Percentiles rank a stretch among this genome's conserved stretches.
Conservation (phyloP, 2,888 invertebrate species). For the Synergus gifuensis region DNA sequence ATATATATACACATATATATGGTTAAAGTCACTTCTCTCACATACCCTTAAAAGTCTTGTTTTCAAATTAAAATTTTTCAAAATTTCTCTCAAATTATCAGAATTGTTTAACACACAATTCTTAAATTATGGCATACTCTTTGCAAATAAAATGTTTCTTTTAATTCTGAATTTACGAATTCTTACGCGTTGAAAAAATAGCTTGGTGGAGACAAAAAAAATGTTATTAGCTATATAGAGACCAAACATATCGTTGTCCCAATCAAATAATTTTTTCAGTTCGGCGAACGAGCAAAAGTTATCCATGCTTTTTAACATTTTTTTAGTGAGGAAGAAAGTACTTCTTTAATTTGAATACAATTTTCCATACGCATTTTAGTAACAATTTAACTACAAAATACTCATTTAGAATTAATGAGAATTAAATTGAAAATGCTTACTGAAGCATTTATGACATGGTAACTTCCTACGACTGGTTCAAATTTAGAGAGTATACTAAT, state of each 20-base stretch:
- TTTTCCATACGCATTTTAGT: background rate
- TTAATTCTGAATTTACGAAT: slow-evolving; percentile 27
- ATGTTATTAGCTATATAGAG: too few species aligned
- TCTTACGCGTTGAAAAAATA: background rate
- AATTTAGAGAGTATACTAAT: too few species aligned
- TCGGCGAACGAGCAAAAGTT: slow-evolving; percentile 13
- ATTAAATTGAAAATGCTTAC: background rate
- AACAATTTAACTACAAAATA: too few species aligned
- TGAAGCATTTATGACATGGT: background rate
- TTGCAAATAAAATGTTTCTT: slow-evolving; percentile 14
- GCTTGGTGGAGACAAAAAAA: too few species aligned
- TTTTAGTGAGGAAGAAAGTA: background rate
- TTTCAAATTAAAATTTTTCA: background rate
- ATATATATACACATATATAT: too few species aligned
- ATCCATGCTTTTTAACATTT: slow-evolving; percentile 8
- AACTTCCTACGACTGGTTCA: too few species aligned
- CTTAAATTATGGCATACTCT: background rate
- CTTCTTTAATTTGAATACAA: background rate
- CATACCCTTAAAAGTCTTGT: background rate
- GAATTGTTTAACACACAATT: too few species aligned
- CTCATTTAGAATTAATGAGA: too few species aligned
- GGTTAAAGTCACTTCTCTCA: too few species aligned
- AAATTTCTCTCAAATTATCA: too few species aligned
- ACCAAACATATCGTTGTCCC: too few species aligned
- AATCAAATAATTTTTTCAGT: too few species aligned